These are phyloP conservation scores for Acanthoscelides obtectus DNA, from an alignment of 2,888 invertebrate species.

Conservation along the genomic window DNA sequence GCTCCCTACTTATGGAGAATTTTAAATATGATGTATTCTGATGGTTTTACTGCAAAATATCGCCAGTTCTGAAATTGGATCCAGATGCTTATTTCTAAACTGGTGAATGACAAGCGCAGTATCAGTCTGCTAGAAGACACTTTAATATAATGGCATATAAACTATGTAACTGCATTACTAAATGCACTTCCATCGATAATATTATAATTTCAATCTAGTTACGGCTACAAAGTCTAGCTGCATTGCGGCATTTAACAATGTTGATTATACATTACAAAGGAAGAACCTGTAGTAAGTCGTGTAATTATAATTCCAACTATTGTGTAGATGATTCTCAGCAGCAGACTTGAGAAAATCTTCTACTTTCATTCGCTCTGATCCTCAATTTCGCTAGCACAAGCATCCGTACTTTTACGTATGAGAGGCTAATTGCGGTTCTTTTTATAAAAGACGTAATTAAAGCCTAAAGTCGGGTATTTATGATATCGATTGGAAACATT, in stretches of 20 bases:
- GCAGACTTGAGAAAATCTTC: not conserved
- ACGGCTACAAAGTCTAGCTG: not conserved
- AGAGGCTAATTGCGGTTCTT: not conserved
- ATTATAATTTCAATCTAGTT: too few species aligned
- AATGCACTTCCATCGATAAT: too few species aligned
- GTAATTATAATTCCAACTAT: not conserved
- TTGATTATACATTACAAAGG: not conserved
- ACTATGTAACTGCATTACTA: too few species aligned
- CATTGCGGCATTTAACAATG: not conserved
- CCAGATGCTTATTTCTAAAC: too few species aligned
- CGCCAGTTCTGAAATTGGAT: too few species aligned
- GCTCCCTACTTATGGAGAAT: too few species aligned
- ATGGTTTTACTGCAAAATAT: too few species aligned
- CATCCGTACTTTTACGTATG: not conserved
- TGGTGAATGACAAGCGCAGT: too few species aligned
- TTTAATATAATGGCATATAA: too few species aligned
- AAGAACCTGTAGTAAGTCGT: not conserved
- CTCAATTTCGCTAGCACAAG: not conserved
- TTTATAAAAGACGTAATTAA: not conserved
- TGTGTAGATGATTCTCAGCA: not conserved
- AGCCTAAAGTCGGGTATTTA: not conserved
- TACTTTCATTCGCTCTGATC: not conserved
- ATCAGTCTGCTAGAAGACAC: too few species aligned
- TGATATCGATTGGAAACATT: not conserved
- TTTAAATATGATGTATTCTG: too few species aligned